Percentiles rank a stretch among this genome's conserved stretches.
Evolutionary conservation across 2,888 invertebrate species (phyloP).

Genomic region (Protophormia terraenovae): DNA sequence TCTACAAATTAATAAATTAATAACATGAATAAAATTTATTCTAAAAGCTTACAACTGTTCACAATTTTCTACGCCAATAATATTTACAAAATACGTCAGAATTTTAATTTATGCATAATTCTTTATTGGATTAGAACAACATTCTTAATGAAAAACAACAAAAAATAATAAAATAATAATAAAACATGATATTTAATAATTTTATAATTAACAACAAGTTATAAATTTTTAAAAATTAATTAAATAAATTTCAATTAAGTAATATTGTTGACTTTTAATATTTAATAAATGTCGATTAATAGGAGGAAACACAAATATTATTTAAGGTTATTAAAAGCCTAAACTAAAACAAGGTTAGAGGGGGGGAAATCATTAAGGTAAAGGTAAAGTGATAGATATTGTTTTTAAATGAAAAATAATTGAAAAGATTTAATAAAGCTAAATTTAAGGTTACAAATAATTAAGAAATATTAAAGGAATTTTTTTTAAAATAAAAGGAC

Average conservation of each 20-base stretch:
- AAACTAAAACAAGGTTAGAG: background rate
- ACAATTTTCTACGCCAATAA: constrained; percentile 35
- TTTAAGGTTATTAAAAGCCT: background rate
- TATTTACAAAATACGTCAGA: constrained; percentile 19
- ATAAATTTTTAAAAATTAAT: constrained; percentile 9
- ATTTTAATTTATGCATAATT: constrained; percentile 23
- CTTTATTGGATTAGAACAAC: background rate
- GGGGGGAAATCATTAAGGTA: background rate
- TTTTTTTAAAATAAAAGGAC: too few relatives aligned
- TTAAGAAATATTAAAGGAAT: too few relatives aligned
- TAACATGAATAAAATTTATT: background rate
- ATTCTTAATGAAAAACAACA: constrained; percentile 8
- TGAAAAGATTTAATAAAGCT: background rate
- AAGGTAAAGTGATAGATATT: background rate
- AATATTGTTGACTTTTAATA: background rate
- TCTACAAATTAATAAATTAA: background rate
- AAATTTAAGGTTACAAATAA: too few relatives aligned
- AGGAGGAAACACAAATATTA: background rate
- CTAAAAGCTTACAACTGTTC: constrained; percentile 1
- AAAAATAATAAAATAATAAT: background rate
- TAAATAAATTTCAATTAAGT: constrained; percentile 23
- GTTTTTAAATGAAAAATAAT: background rate
- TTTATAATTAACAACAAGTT: constrained; percentile 27
- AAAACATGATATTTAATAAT: constrained; percentile 2
- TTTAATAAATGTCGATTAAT: constrained; percentile 4